These are phyloP conservation scores for Hirudinaria manillensis DNA, from an alignment of 2,888 invertebrate genomes.

Conservation along the genomic window DNA sequence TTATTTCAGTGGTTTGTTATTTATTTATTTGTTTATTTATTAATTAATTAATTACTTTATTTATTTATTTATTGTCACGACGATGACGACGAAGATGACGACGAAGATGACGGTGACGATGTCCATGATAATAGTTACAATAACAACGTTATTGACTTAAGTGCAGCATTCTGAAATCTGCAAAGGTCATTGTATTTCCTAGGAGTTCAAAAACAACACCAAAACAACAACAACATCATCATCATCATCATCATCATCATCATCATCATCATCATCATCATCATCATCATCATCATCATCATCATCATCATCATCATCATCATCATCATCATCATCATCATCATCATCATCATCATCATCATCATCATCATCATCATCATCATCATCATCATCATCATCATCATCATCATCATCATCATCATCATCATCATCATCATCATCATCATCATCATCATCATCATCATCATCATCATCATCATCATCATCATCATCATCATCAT, in stretches of 20 bases:
- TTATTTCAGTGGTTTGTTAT: no score
- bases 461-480: slow-evolving; percentile 17
- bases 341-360: slow-evolving; percentile 20
- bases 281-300: slow-evolving; percentile 20
- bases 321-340: slow-evolving; percentile 17
- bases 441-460: slow-evolving; percentile 18
- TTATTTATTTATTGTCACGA: no score
- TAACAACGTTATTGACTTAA: no score
- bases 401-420: slow-evolving; percentile 4
- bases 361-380: slow-evolving; percentile 19
- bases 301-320: slow-evolving; percentile 15
- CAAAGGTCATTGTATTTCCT: no score
- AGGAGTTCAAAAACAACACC: not conserved
- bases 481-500: slow-evolving; percentile 20
- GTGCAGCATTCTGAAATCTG: no score
- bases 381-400: slow-evolving; percentile 15
- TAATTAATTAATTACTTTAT: no score
- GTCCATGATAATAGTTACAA: no score
- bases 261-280: slow-evolving; percentile 17
- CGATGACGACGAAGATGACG: no score
- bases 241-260: slow-evolving; percentile 19
- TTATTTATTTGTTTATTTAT: no score
- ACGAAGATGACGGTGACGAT: no score
- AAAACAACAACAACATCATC: slow-evolving; percentile 11
- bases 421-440: slow-evolving; percentile 6